Percentiles rank a stretch among this genome's conserved stretches.
phyloP scores from a whole-genome alignment of 23 tunicate species.

The Trididemnum miniatum region DNA sequence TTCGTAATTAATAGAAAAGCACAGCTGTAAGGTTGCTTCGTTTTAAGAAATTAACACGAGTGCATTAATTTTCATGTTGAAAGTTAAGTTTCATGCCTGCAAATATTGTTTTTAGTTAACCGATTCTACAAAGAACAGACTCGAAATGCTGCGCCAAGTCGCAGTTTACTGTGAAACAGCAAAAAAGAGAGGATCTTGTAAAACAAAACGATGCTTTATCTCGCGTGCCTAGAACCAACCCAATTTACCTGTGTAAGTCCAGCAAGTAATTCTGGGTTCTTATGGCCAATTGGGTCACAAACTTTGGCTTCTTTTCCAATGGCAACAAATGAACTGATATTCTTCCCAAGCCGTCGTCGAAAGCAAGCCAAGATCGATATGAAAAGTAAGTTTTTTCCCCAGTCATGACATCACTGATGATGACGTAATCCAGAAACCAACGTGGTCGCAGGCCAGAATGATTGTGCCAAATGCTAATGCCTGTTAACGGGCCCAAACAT shows the following conservation, averaged over 20 bases:
- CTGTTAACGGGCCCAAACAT: constrained; percentile 56
- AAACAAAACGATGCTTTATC: too few relatives aligned
- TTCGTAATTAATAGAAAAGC: too few relatives aligned
- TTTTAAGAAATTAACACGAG: too few relatives aligned
- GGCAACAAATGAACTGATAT: constrained; percentile 36
- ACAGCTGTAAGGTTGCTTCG: too few relatives aligned
- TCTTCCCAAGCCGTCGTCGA: constrained; percentile 35
- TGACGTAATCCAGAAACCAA: constrained; percentile 84
- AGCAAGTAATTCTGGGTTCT: constrained; percentile 37
- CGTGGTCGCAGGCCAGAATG: constrained; percentile 52
- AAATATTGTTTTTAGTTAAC: too few relatives aligned
- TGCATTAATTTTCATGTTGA: too few relatives aligned
- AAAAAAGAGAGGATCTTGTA: too few relatives aligned
- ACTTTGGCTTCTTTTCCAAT: constrained; percentile 39
- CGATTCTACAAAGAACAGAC: too few relatives aligned
- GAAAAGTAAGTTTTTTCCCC: constrained; percentile 66
- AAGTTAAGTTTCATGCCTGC: too few relatives aligned
- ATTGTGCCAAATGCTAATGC: constrained; percentile 65
- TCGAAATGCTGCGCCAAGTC: too few relatives aligned
- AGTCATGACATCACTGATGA: constrained; percentile 63
- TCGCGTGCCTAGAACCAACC: too few relatives aligned
- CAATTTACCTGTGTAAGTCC: constrained; percentile 57
- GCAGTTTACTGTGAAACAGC: too few relatives aligned
- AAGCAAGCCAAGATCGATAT: constrained; percentile 63
- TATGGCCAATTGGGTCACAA: constrained; percentile 40